Evolutionary conservation across 2,888 invertebrate genomes (phyloP).

Genomic region (Diarsia mendica): DNA sequence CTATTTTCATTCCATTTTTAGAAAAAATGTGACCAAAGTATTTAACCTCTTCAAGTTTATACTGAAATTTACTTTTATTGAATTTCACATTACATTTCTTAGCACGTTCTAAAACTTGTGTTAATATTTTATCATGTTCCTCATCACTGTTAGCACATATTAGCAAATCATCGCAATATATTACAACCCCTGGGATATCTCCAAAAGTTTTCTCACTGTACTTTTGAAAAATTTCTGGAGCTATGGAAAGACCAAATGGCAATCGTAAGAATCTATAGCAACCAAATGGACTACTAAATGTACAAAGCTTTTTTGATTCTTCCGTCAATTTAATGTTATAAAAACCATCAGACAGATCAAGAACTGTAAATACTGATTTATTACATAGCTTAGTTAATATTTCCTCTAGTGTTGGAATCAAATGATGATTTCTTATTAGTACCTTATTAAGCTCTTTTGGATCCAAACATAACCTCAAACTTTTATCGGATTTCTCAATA

Average conservation of each 20-base stretch:
- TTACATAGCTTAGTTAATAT: slow-evolving; percentile 51
- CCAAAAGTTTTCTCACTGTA: slow-evolving; percentile 70
- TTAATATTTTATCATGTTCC: no score
- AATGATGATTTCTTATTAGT: slow-evolving; percentile 37
- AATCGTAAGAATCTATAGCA: slow-evolving; percentile 65
- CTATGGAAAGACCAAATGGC: slow-evolving; percentile 71
- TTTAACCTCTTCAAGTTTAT: no score
- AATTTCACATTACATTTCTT: no score
- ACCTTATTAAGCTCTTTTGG: slow-evolving; percentile 53
- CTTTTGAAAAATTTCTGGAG: slow-evolving; percentile 73
- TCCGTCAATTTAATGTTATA: slow-evolving; percentile 36
- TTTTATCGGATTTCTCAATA: no score
- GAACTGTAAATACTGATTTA: slow-evolving; percentile 50
- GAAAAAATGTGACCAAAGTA: no score
- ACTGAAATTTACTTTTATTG: no score
- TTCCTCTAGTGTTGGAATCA: slow-evolving; percentile 23
- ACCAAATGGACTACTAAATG: background rate
- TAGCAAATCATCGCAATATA: slow-evolving; percentile 62
- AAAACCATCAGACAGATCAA: slow-evolving; percentile 59
- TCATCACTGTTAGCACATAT: no score
- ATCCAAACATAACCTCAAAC: slow-evolving; percentile 40
- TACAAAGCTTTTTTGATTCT: slow-evolving; percentile 30
- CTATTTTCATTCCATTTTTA: no score
- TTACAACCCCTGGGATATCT: slow-evolving; percentile 69
- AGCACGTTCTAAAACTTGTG: no score